phyloP scores from a whole-genome alignment of 2,888 invertebrate species.

The Torymus tubicola region DNA sequence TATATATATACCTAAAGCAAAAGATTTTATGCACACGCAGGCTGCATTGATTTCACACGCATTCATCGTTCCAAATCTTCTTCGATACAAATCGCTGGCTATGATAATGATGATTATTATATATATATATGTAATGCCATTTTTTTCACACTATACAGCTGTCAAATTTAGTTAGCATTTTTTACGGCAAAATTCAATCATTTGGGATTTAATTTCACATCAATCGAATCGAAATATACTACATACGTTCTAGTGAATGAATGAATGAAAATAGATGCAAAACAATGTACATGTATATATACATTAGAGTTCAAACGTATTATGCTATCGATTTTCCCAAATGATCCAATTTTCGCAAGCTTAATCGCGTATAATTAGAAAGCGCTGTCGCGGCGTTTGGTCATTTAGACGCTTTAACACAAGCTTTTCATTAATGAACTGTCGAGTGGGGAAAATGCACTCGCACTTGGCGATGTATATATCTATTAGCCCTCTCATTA shows the following conservation, averaged over 20 bases:
- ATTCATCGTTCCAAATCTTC: slow-evolving; percentile 26
- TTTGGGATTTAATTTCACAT: too few relatives aligned
- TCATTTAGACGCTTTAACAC: slow-evolving; percentile 19
- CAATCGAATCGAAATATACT: too few relatives aligned
- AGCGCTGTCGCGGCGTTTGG: slow-evolving; percentile 23
- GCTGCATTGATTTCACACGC: neutral
- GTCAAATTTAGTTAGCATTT: too few relatives aligned
- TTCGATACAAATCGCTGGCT: slow-evolving; percentile 19
- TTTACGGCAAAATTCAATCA: too few relatives aligned
- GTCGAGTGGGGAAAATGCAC: slow-evolving; percentile 10
- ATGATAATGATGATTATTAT: neutral
- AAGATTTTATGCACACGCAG: slow-evolving; percentile 1
- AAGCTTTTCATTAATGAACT: slow-evolving; percentile 40
- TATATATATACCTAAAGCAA: slow-evolving; percentile 11
- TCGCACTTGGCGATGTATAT: neutral
- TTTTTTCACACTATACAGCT: neutral
- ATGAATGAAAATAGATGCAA: too few relatives aligned
- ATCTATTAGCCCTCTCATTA: neutral
- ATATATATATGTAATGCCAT: neutral
- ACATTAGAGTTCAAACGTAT: too few relatives aligned
- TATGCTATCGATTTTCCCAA: too few relatives aligned
- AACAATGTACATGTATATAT: too few relatives aligned
- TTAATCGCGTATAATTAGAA: slow-evolving; percentile 24
- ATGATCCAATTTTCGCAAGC: slow-evolving; percentile 38
- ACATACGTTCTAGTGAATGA: too few relatives aligned